Conservation (phyloP, 2,113 vertebrate genomes). For the Coreoperca whiteheadi region DNA sequence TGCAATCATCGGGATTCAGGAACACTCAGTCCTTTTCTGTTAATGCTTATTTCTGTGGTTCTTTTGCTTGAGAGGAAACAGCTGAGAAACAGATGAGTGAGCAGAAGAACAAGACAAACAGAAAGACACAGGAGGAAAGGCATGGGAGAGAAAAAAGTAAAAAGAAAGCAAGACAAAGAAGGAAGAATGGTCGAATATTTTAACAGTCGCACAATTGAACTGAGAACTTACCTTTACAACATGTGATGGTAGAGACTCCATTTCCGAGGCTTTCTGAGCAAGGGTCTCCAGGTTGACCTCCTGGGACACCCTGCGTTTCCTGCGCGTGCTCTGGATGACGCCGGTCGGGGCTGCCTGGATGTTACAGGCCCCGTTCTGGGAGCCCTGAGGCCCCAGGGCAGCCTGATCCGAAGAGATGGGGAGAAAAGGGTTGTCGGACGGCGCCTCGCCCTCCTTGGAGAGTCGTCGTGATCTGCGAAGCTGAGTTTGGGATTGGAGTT, state of each 20-base stretch:
- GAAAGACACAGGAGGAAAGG: not conserved
- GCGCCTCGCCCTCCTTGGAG: slow-evolving; percentile 92
- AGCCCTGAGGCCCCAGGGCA: slow-evolving; percentile 45
- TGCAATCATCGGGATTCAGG: not conserved
- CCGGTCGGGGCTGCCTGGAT: slow-evolving; percentile 87
- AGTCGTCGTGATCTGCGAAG: slow-evolving; percentile 93
- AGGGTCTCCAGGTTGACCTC: slow-evolving; percentile 96
- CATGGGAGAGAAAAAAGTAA: not conserved
- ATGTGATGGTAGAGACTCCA: slow-evolving; percentile 89
- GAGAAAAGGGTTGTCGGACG: slow-evolving; percentile 83
- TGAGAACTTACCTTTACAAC: slow-evolving; percentile 74
- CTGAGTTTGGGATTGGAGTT: slow-evolving; percentile 81
- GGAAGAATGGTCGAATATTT: not conserved
- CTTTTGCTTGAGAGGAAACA: slow-evolving; percentile 30
- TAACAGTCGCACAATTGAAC: slow-evolving; percentile 1
- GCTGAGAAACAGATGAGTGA: slow-evolving; percentile 34
- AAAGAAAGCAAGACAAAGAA: not conserved
- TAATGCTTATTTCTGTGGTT: slow-evolving; percentile 5
- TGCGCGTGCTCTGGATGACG: slow-evolving; percentile 93
- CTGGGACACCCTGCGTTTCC: slow-evolving; percentile 91
- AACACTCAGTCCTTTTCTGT: slow-evolving; percentile 41
- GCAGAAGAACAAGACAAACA: not conserved
- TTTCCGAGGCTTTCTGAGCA: slow-evolving; percentile 95
- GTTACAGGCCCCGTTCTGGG: slow-evolving; percentile 80
- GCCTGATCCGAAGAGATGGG: slow-evolving; percentile 47